These are phyloP conservation scores for Synaphobranchus kaupii DNA, from an alignment of 2,797 vertebrate species.

Conservation along the genomic window DNA sequence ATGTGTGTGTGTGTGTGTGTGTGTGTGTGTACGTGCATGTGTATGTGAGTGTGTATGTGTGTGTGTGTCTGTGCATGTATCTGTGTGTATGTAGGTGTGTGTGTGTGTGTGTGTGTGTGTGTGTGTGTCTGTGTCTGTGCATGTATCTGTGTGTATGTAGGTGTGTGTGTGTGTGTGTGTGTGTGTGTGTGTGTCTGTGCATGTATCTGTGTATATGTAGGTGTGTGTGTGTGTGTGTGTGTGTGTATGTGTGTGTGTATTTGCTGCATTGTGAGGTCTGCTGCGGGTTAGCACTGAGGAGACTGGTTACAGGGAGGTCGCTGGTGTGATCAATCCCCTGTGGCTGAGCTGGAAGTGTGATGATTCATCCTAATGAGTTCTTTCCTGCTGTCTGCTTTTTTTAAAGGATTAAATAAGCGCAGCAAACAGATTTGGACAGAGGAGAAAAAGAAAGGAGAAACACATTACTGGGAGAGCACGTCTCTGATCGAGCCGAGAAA, in stretches of 20 bases:
- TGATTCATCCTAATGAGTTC: conserved; percentile 14
- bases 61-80: too few relatives aligned
- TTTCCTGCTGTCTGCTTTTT: conserved; percentile 1
- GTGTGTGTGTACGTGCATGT: not conserved
- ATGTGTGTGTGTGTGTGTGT: not conserved
- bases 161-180: not conserved
- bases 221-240: not conserved
- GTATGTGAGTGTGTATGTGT: not conserved
- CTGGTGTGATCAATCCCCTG: not conserved
- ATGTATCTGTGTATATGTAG: not conserved
- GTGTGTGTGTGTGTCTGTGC: not conserved
- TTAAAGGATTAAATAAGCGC: not conserved
- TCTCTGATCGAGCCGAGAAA: not conserved
- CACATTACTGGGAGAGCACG: not conserved
- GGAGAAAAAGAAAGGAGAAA: not conserved
- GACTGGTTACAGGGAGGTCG: not conserved
- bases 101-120: not conserved
- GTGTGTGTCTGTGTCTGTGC: not conserved
- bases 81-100: not conserved
- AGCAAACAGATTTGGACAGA: not conserved
- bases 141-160: not conserved
- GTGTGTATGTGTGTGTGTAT: not conserved
- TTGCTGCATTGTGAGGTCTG: not conserved
- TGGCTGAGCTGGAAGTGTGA: conserved; percentile 4
- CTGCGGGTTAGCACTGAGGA: not conserved